Percentiles rank a stretch among this genome's conserved stretches.
Evolutionary conservation across 1,140 invertebrate species (phyloP).

Genomic region (Calycopis cecrops): DNA sequence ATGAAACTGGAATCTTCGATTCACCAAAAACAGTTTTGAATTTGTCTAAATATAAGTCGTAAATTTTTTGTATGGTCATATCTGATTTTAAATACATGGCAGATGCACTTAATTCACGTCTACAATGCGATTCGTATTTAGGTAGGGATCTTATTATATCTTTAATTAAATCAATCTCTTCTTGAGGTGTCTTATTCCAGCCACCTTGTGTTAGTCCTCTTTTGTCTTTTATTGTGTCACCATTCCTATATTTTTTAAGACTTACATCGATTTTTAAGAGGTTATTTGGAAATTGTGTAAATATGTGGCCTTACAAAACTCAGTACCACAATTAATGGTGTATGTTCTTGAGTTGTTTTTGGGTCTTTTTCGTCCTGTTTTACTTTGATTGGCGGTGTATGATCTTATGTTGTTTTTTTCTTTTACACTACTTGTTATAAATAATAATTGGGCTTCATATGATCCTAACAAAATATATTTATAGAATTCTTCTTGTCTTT

Average conservation of each 20-base stretch:
- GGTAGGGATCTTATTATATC: conserved; percentile 18
- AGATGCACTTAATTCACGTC: conserved; percentile 16
- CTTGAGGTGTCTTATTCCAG: conserved; percentile 23
- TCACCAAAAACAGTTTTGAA: conserved; percentile 16
- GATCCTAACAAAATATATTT: conserved; percentile 14
- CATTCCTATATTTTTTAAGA: conserved; percentile 17
- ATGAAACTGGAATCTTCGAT: conserved; percentile 3
- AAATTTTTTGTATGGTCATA: conserved; percentile 25
- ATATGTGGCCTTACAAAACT: conserved; percentile 18
- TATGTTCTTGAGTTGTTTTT: conserved; percentile 10
- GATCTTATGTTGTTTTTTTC: conserved; percentile 14
- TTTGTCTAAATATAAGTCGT: conserved; percentile 18
- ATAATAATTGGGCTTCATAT: conserved; percentile 15
- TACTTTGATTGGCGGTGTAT: conserved; percentile 10
- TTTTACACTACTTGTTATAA: conserved; percentile 16
- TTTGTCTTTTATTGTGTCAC: conserved; percentile 19
- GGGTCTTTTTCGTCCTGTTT: conserved; percentile 7
- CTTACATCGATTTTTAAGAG: conserved; percentile 23
- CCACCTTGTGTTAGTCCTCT: conserved; percentile 22
- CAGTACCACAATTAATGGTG: conserved; percentile 9
- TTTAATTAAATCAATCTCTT: conserved; percentile 15
- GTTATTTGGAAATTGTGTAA: conserved; percentile 23
- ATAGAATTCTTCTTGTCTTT: conserved; percentile 8
- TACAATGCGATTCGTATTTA: conserved; percentile 25
- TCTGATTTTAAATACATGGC: conserved; percentile 20